phyloP scores from a whole-genome alignment of 2,113 vertebrate genomes.

The Epinephelus fuscoguttatus region DNA sequence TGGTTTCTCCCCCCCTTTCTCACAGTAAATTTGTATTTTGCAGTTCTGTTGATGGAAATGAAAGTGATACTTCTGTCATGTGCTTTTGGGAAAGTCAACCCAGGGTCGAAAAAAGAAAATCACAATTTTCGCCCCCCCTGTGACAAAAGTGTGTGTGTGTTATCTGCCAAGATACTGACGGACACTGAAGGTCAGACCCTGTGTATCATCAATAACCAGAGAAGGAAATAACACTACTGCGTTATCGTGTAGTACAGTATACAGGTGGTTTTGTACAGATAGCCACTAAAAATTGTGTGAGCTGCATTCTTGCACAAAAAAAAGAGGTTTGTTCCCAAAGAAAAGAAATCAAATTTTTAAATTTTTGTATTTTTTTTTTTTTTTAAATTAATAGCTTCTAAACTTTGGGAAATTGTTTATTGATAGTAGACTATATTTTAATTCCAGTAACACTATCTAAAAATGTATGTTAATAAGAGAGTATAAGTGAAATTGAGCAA shows the following conservation, averaged over 20 bases:
- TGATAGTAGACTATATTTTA: constrained; percentile 74
- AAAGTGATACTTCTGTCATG: constrained; percentile 29
- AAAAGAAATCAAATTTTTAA: constrained; percentile 73
- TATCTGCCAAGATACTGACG: constrained; percentile 33
- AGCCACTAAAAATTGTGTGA: constrained; percentile 54
- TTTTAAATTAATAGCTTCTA: constrained; percentile 38
- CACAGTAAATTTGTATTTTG: background rate
- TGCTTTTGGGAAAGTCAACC: constrained; percentile 42
- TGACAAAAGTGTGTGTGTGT: constrained; percentile 47
- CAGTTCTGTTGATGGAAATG: constrained; percentile 10
- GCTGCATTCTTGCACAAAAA: constrained; percentile 64
- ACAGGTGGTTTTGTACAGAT: constrained; percentile 54
- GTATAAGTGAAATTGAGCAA: constrained; percentile 56
- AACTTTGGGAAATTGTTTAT: constrained; percentile 72
- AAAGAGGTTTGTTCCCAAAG: constrained; percentile 76
- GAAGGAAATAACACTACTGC: constrained; percentile 46
- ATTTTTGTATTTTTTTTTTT: constrained; percentile 73
- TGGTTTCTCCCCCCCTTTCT: constrained; percentile 2
- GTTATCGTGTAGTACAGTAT: constrained; percentile 38
- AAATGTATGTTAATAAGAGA: constrained; percentile 62
- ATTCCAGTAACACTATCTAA: constrained; percentile 72
- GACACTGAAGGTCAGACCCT: constrained; percentile 77
- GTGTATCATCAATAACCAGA: constrained; percentile 64
- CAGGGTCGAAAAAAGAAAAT: background rate
- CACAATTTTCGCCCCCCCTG: background rate